Conservation (phyloP, 2,797 vertebrate species). For the Caiman crocodilus region DNA sequence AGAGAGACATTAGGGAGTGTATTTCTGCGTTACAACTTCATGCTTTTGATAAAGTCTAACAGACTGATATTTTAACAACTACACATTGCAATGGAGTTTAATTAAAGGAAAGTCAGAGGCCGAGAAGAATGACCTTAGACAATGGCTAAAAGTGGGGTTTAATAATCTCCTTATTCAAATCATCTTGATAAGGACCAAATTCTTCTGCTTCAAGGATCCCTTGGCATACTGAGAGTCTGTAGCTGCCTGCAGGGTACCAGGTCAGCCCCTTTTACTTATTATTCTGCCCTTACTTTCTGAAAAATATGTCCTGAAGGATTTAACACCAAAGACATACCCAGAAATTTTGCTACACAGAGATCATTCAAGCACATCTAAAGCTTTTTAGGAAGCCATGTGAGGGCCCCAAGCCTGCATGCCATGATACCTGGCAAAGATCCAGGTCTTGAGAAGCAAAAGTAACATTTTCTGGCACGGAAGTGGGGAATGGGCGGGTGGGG, state of each 20-base stretch:
- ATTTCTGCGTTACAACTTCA: constrained; percentile 14
- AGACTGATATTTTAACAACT: constrained; percentile 38
- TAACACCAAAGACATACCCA: background rate
- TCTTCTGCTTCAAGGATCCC: constrained; percentile 15
- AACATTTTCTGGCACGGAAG: background rate
- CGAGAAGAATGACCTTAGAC: background rate
- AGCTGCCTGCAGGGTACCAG: constrained; percentile 28
- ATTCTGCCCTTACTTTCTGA: background rate
- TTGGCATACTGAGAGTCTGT: background rate
- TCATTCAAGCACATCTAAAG: constrained; percentile 3
- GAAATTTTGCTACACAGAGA: background rate
- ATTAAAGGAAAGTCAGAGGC: constrained; percentile 49
- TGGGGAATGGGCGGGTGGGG: background rate
- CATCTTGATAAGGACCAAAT: background rate
- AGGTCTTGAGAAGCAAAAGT: background rate
- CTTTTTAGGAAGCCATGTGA: constrained; percentile 39
- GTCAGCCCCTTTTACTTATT: constrained; percentile 42
- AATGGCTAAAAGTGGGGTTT: constrained; percentile 32
- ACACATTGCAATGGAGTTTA: constrained; percentile 32
- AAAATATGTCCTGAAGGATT: background rate
- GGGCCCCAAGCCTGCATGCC: constrained; percentile 2
- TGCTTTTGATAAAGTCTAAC: constrained; percentile 37
- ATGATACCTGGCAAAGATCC: background rate
- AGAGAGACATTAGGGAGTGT: background rate
- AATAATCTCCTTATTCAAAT: constrained; percentile 24